Conservation (phyloP, 2,113 vertebrate genomes). For the Saccopteryx bilineata region DNA sequence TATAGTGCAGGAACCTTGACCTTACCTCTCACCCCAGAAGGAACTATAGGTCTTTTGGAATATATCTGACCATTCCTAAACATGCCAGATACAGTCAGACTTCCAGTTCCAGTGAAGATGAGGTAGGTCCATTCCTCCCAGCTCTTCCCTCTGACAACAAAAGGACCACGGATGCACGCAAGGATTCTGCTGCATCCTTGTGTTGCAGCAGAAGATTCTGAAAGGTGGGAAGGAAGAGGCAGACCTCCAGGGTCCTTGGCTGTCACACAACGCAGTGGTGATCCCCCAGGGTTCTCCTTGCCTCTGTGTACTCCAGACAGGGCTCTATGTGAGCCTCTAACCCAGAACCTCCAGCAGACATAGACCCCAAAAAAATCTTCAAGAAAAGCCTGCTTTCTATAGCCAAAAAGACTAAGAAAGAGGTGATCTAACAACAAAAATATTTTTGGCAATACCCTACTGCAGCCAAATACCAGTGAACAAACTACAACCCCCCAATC, state of each 20-base stretch:
- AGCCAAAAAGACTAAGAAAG: not conserved
- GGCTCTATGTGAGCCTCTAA: not conserved
- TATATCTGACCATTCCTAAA: not conserved
- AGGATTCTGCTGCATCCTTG: too few relatives aligned
- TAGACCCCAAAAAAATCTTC: not conserved
- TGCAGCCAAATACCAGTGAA: not conserved
- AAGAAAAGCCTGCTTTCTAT: not conserved
- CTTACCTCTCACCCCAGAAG: not conserved
- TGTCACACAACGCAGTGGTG: not conserved
- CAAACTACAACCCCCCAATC: not conserved
- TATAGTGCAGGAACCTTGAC: not conserved
- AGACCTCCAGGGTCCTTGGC: not conserved
- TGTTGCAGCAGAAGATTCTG: not conserved
- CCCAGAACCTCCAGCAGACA: not conserved
- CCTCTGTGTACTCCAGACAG: not conserved
- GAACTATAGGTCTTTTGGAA: not conserved
- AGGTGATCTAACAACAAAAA: not conserved
- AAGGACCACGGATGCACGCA: fast-evolving
- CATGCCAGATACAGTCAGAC: not conserved
- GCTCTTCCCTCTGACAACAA: not conserved
- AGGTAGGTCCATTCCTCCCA: not conserved
- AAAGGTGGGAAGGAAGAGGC: not conserved
- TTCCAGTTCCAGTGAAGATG: not conserved
- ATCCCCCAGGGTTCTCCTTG: fast-evolving
- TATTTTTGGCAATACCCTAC: not conserved